These are phyloP conservation scores for Prunella himalayana DNA, from an alignment of 2,113 vertebrate species.

Conservation along the genomic window DNA sequence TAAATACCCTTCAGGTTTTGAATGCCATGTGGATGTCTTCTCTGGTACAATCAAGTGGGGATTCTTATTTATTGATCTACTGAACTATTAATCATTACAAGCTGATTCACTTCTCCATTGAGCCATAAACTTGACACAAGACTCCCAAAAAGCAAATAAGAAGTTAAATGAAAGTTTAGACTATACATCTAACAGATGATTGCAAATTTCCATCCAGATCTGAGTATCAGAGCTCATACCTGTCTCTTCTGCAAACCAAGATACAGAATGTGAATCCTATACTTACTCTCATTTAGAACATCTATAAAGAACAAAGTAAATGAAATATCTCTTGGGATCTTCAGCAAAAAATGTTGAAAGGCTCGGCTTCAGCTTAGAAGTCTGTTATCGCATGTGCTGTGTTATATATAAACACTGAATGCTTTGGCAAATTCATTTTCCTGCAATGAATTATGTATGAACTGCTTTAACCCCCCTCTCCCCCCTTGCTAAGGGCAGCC, in stretches of 20 bases:
- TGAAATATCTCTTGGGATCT: background rate
- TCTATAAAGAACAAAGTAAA: background rate
- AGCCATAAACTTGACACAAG: background rate
- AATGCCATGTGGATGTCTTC: background rate
- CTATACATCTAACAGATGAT: background rate
- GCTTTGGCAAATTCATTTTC: background rate
- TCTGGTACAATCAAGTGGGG: background rate
- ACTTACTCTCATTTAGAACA: background rate
- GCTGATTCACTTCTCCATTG: background rate
- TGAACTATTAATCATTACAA: background rate
- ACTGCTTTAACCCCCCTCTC: background rate
- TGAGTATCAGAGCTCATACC: background rate
- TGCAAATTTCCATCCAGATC: background rate
- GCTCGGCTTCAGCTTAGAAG: background rate
- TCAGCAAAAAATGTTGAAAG: background rate
- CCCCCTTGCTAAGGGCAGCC: background rate
- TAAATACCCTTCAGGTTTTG: background rate
- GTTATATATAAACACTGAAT: background rate
- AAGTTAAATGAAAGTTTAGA: background rate
- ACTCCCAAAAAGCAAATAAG: background rate
- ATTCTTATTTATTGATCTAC: background rate
- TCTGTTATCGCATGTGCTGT: background rate
- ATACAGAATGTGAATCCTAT: background rate
- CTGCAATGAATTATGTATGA: constrained; percentile 2
- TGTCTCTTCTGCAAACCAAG: background rate